phyloP scores from a whole-genome alignment of 2,113 vertebrate genomes.

The Chelonoidis abingdonii region DNA sequence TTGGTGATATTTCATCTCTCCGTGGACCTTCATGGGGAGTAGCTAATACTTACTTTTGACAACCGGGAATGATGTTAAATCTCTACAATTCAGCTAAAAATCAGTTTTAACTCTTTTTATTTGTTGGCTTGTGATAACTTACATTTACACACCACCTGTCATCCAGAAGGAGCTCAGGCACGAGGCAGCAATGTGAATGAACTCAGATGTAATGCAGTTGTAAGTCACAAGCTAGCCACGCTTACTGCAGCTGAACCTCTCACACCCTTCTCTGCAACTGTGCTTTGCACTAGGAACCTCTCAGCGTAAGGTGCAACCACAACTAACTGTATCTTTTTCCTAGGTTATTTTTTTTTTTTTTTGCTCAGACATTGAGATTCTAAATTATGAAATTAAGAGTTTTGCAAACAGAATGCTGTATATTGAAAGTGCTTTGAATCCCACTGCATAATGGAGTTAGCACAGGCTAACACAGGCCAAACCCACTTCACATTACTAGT shows the following conservation, averaged over 20 bases:
- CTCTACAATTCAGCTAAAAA: not conserved
- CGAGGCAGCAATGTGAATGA: not conserved
- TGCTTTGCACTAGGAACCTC: not conserved
- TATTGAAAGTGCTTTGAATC: not conserved
- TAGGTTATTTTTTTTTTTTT: not conserved
- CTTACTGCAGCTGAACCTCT: not conserved
- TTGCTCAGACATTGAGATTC: not conserved
- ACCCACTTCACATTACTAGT: not conserved
- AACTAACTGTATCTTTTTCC: not conserved
- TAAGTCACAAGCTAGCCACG: not conserved
- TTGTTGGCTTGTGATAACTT: not conserved
- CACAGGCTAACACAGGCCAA: not conserved
- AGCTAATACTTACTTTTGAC: not conserved
- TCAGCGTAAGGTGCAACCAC: not conserved
- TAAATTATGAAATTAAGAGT: not conserved
- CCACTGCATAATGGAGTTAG: not conserved
- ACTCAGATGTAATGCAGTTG: not conserved
- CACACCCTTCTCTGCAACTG: too few relatives aligned
- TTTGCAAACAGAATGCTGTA: not conserved
- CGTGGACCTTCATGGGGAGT: fast-evolving
- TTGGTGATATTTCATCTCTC: not conserved
- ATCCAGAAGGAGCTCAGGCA: not conserved
- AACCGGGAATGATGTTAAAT: not conserved
- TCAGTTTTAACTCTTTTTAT: too few relatives aligned
- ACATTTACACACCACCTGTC: too few relatives aligned